Conservation (phyloP, 1,140 invertebrate genomes). For the Neotoxoptera formosana region DNA sequence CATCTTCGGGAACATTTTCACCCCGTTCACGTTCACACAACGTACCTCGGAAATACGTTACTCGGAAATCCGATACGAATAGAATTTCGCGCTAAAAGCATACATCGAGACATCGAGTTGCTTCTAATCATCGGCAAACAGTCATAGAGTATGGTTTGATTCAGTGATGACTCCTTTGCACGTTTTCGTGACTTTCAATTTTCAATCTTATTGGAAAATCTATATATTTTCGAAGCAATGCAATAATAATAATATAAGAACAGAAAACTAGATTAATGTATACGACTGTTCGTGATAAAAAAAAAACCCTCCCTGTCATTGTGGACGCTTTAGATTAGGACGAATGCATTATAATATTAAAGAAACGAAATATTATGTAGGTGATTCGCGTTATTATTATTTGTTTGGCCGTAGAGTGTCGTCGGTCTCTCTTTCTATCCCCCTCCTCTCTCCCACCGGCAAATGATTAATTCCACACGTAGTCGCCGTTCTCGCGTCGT, state of each 20-base stretch:
- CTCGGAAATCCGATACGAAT: not conserved
- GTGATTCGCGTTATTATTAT: not conserved
- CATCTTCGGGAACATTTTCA: not conserved
- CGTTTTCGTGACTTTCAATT: not conserved
- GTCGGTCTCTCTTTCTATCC: not conserved
- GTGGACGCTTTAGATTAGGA: not conserved
- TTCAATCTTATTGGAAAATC: not conserved
- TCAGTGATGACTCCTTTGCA: not conserved
- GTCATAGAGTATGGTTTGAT: not conserved
- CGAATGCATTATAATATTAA: too few species aligned
- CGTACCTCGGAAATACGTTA: not conserved
- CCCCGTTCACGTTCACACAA: not conserved
- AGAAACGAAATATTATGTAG: not conserved
- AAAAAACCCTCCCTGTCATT: rapidly evolving
- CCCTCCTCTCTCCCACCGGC: too few species aligned
- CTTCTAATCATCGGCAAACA: not conserved
- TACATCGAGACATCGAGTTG: not conserved
- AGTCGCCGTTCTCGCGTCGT: not conserved
- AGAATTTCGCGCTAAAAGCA: not conserved
- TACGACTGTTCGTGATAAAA: not conserved
- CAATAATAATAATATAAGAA: not conserved
- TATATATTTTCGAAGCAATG: not conserved
- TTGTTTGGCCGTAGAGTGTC: not conserved
- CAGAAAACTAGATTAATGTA: not conserved
- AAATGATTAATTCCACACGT: not conserved